phyloP scores from a whole-genome alignment of 2,888 invertebrate genomes.

The Embidobia sp. region DNA sequence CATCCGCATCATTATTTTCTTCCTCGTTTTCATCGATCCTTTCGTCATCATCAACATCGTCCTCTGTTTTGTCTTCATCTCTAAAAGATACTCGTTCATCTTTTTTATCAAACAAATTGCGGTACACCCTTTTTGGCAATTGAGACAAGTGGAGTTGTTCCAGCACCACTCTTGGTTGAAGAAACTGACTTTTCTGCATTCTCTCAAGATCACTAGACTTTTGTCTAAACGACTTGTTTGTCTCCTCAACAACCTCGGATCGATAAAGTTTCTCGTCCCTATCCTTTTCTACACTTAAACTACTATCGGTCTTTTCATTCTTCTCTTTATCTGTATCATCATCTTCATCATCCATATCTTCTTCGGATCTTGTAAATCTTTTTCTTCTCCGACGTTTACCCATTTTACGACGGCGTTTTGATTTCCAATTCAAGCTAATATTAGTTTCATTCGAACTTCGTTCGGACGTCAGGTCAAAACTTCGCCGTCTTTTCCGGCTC shows the following conservation, averaged over 20 bases:
- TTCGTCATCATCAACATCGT: constrained; percentile 19
- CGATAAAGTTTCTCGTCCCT: constrained; percentile 25
- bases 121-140: constrained; percentile 67
- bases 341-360: constrained; percentile 62
- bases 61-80: constrained; percentile 53
- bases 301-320: constrained; percentile 37
- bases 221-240: constrained; percentile 38
- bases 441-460: constrained; percentile 43
- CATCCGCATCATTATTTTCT: constrained; percentile 67
- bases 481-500: constrained; percentile 72
- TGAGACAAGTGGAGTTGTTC: constrained; percentile 76
- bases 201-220: constrained; percentile 70
- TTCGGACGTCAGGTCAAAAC: constrained; percentile 61
- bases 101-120: constrained; percentile 35
- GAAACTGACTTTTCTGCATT: constrained; percentile 72
- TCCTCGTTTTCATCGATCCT: constrained; percentile 61
- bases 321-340: constrained; percentile 47
- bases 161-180: constrained; percentile 79
- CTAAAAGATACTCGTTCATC: constrained; percentile 25
- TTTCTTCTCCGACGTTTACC: constrained; percentile 46
- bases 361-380: constrained; percentile 62
- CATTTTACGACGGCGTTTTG: constrained; percentile 65
- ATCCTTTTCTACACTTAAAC: constrained; percentile 10
- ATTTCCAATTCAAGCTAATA: constrained; percentile 64
- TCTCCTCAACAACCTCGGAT: constrained; percentile 21